Percentiles rank a stretch among this genome's conserved stretches.
phyloP scores from a whole-genome alignment of 2,113 vertebrate species.

The Phyllostomus discolor region DNA sequence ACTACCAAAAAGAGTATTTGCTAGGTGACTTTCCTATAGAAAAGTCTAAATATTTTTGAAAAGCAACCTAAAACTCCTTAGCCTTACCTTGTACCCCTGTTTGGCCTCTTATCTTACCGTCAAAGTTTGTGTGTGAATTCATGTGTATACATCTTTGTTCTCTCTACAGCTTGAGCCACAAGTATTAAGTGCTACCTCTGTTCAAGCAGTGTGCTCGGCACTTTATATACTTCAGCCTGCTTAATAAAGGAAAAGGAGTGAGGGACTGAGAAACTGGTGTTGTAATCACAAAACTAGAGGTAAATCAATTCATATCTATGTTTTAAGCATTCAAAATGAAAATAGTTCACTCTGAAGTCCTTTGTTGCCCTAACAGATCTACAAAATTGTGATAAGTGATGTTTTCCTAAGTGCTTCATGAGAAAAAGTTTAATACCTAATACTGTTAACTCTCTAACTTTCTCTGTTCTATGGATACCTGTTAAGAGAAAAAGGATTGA shows the following conservation, averaged over 20 bases:
- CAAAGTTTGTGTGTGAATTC: not conserved
- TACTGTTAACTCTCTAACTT: not conserved
- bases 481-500: not conserved
- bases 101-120: not conserved
- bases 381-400: not conserved
- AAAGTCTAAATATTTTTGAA: not conserved
- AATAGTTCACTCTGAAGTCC: not conserved
- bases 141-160: not conserved
- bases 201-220: not conserved
- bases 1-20: not conserved
- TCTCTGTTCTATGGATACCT: not conserved
- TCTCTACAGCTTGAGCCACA: not conserved
- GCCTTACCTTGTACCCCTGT: not conserved
- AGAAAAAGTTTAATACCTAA: not conserved
- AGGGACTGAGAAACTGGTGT: not conserved
- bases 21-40: not conserved
- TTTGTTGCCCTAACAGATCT: not conserved
- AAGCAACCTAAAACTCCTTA: not conserved
- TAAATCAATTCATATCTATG: not conserved
- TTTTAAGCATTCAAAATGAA: not conserved
- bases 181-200: rapidly evolving
- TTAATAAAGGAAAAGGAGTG: not conserved
- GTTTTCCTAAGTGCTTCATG: not conserved
- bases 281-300: not conserved
- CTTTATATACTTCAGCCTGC: not conserved